Evolutionary conservation across 2,888 invertebrate genomes (phyloP).

Genomic region (Netelia melanura): DNA sequence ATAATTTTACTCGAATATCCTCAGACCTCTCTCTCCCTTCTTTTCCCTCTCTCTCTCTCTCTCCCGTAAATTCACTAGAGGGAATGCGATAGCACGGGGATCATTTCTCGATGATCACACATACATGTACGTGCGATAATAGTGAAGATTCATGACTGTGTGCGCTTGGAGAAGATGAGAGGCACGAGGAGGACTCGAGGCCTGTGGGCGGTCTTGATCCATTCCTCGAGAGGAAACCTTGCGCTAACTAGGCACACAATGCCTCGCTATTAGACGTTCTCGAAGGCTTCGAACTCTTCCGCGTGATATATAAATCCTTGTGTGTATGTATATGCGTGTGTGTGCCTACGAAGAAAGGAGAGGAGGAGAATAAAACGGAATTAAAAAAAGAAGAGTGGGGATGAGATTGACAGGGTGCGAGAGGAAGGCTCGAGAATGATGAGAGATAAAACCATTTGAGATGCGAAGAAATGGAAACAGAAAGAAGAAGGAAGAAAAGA

Average conservation of each 20-base stretch:
- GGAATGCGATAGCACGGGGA: slow-evolving; percentile 6
- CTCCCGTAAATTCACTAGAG: background rate
- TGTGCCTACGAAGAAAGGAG: background rate
- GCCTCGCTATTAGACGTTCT: slow-evolving; percentile 75
- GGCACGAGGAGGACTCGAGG: slow-evolving; percentile 70
- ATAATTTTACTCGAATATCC: slow-evolving; percentile 76
- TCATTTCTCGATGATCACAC: slow-evolving; percentile 52
- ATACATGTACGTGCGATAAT: slow-evolving; percentile 15
- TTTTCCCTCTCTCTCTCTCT: background rate
- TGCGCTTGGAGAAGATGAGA: slow-evolving; percentile 52
- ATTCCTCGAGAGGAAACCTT: slow-evolving; percentile 66
- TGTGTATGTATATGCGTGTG: background rate
- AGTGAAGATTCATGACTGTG: slow-evolving; percentile 44
- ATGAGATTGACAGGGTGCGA: slow-evolving; percentile 60
- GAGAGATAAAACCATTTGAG: slow-evolving; percentile 49
- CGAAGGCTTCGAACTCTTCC: slow-evolving; percentile 41
- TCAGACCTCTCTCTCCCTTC: slow-evolving; percentile 21
- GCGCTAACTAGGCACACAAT: slow-evolving; percentile 83
- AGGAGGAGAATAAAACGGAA: slow-evolving; percentile 53
- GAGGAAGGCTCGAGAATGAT: slow-evolving; percentile 41
- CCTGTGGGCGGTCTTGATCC: slow-evolving; percentile 76
- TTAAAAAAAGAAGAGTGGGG: slow-evolving; percentile 24
- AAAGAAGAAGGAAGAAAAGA: slow-evolving; percentile 31
- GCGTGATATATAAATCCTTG: background rate
- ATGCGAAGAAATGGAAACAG: slow-evolving; percentile 44